A percentile compares a stretch with the other conserved stretches of the same genome.
These are phyloP conservation scores for Hestina assimilis DNA, from an alignment of 1,140 invertebrate species.

Conservation along the genomic window DNA sequence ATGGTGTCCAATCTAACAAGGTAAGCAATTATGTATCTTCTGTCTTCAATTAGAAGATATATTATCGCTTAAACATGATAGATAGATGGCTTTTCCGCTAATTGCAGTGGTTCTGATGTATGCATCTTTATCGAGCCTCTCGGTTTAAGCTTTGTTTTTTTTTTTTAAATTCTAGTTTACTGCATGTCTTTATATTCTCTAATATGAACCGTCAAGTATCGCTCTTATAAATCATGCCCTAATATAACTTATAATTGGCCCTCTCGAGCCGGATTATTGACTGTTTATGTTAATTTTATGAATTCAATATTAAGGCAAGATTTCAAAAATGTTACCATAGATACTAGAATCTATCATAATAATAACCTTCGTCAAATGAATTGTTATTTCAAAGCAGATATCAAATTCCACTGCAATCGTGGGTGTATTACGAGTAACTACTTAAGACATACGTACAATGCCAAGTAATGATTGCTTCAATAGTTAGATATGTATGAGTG, in stretches of 20 bases:
- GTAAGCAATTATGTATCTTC: not conserved
- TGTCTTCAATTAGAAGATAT: not conserved
- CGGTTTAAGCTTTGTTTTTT: conserved; percentile 18
- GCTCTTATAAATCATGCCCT: too few relatives aligned
- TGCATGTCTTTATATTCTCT: not conserved
- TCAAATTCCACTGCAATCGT: conserved; percentile 13
- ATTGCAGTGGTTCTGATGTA: conserved; percentile 23
- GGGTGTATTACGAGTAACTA: conserved; percentile 38
- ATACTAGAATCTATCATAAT: not conserved
- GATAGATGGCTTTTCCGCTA: not conserved
- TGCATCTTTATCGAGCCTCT: conserved; percentile 7
- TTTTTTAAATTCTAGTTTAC: conserved; percentile 4
- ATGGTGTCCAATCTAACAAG: conserved; percentile 7
- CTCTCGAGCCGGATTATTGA: not conserved
- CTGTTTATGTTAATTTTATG: not conserved
- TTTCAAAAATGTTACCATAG: not conserved
- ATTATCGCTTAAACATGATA: not conserved
- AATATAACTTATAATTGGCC: too few relatives aligned
- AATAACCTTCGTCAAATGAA: not conserved
- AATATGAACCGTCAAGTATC: too few relatives aligned
- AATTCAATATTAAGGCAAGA: not conserved
- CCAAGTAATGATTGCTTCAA: conserved; percentile 62
- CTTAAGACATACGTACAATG: conserved; percentile 56
- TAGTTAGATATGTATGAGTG: conserved; percentile 66
- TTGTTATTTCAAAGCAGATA: not conserved